Evolutionary conservation across 2,888 invertebrate species (phyloP).

Genomic region (Malacosoma neustria): DNA sequence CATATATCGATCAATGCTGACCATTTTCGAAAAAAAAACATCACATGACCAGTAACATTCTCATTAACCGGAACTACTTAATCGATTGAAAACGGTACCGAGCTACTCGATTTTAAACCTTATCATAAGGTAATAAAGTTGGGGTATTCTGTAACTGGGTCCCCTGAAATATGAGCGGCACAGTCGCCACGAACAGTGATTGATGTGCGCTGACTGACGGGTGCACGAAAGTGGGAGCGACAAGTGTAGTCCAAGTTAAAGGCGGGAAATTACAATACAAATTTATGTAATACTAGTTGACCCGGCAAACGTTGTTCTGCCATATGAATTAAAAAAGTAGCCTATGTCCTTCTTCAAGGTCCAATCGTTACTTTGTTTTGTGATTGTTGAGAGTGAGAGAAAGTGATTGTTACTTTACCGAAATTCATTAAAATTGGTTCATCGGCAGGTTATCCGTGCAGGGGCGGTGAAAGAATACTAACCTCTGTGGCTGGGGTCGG

Average conservation of each 20-base stretch:
- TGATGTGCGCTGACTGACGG: constrained; percentile 67
- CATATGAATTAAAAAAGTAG: too few relatives aligned
- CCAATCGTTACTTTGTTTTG: too few relatives aligned
- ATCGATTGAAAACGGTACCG: constrained; percentile 51
- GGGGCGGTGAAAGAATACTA: constrained; percentile 7
- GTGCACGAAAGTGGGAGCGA: constrained; percentile 54
- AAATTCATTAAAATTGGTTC: too few relatives aligned
- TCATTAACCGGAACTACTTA: constrained; percentile 44
- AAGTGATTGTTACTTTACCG: constrained; percentile 8
- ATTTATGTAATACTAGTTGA: too few relatives aligned
- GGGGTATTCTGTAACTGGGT: constrained; percentile 19
- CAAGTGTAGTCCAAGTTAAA: constrained; percentile 15
- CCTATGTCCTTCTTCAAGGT: too few relatives aligned
- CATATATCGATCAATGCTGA: too few relatives aligned
- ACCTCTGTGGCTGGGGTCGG: too few relatives aligned
- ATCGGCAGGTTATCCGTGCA: neutral
- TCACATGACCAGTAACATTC: constrained; percentile 4
- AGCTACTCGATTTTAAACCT: constrained; percentile 22
- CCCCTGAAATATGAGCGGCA: constrained; percentile 65
- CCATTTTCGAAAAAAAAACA: neutral
- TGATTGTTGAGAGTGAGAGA: constrained; percentile 6
- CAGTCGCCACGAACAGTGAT: constrained; percentile 63
- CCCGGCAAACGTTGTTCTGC: too few relatives aligned
- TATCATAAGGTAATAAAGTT: constrained; percentile 16
- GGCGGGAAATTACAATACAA: too few relatives aligned